Evolutionary conservation across 92 coral and sea anemone species (phyloP).

Genomic region (Muricea muricata): DNA sequence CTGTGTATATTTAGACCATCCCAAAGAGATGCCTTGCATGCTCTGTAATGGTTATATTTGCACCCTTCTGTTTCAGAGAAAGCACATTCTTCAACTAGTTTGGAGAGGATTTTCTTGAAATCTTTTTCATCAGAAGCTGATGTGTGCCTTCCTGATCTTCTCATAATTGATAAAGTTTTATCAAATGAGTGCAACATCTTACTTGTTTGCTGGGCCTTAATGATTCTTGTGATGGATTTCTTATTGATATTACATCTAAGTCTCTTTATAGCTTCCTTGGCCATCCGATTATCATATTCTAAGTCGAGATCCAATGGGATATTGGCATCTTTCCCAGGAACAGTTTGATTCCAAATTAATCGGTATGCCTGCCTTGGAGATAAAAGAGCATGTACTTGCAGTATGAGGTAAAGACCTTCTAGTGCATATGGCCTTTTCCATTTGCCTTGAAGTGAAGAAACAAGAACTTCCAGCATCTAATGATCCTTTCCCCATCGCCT

Average conservation of each 20-base stretch:
- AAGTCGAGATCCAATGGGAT: constrained; percentile 51
- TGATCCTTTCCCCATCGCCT: constrained; percentile 69
- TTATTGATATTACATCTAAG: constrained; percentile 45
- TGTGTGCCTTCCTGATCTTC: constrained; percentile 45
- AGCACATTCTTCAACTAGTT: constrained; percentile 37
- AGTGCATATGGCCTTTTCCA: constrained; percentile 59
- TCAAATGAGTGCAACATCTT: constrained; percentile 31
- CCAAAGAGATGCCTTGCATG: constrained; percentile 19
- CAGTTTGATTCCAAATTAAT: constrained; percentile 60
- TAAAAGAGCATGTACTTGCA: constrained; percentile 59
- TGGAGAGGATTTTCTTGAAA: constrained; percentile 31
- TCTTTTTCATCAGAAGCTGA: constrained; percentile 29
- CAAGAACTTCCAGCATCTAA: constrained; percentile 73
- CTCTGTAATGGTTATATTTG: constrained; percentile 39
- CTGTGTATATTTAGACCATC: constrained; percentile 25
- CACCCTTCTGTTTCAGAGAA: constrained; percentile 39
- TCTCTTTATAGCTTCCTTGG: constrained; percentile 45
- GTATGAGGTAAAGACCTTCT: constrained; percentile 70
- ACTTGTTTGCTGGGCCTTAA: constrained; percentile 46
- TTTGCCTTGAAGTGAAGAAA: constrained; percentile 66
- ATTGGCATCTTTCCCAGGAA: constrained; percentile 28
- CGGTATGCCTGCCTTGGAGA: constrained; percentile 66
- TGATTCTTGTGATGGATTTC: constrained; percentile 27
- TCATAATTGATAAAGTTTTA: neutral
- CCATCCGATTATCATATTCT: constrained; percentile 48